phyloP scores from a whole-genome alignment of 1,140 invertebrate species.

The Armadillidium nasatum region DNA sequence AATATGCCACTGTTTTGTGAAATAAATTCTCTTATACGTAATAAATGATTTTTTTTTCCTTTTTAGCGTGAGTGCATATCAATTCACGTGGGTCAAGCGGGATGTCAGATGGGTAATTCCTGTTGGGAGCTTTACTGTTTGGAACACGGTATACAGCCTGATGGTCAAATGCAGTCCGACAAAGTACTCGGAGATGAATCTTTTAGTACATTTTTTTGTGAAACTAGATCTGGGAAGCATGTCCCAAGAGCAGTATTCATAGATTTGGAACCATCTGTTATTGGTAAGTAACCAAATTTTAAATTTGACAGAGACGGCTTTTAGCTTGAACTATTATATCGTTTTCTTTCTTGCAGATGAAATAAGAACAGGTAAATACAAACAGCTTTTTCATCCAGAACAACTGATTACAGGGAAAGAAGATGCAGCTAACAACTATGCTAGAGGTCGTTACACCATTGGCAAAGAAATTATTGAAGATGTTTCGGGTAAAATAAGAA shows the following conservation, averaged over 20 bases:
- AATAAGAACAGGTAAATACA: constrained; percentile 52
- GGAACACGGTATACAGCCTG: constrained; percentile 83
- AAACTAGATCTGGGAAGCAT: constrained; percentile 61
- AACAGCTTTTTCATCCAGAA: constrained; percentile 58
- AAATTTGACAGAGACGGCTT: too few relatives aligned
- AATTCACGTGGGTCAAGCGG: constrained; percentile 81
- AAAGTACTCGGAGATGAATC: constrained; percentile 67
- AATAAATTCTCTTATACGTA: too few relatives aligned
- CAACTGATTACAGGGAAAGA: constrained; percentile 62
- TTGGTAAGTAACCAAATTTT: constrained; percentile 56
- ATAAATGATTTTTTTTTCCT: too few relatives aligned
- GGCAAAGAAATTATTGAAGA: constrained; percentile 80
- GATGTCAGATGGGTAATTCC: constrained; percentile 74
- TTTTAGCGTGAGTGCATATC: constrained; percentile 67
- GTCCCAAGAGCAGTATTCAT: constrained; percentile 56
- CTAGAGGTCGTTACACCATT: constrained; percentile 84
- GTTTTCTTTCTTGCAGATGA: constrained; percentile 31
- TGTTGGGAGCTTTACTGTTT: constrained; percentile 71
- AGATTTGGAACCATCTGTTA: constrained; percentile 57
- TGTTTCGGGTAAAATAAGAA: constrained; percentile 64
- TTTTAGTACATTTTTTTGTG: constrained; percentile 84
- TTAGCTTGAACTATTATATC: background rate
- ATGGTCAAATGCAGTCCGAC: constrained; percentile 68
- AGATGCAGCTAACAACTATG: constrained; percentile 85
- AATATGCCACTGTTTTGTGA: too few relatives aligned